Evolutionary conservation across 2,113 vertebrate genomes (phyloP).

Genomic region (Neogale vison): DNA sequence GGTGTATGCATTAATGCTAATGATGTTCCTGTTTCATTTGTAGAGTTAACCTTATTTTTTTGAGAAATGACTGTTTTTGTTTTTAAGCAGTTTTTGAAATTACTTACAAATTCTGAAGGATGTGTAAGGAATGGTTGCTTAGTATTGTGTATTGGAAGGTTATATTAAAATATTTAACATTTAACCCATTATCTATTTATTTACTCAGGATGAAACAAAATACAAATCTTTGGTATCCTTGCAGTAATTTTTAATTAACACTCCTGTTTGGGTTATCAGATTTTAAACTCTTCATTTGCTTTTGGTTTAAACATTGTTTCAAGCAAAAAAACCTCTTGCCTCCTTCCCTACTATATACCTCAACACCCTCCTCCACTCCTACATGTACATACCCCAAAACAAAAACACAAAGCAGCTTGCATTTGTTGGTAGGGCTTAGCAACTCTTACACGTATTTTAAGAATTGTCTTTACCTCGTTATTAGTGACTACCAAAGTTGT

Average conservation of each 20-base stretch:
- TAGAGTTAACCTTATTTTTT: background rate
- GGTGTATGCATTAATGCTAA: conserved; percentile 69
- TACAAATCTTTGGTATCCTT: background rate
- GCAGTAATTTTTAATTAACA: background rate
- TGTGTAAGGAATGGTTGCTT: background rate
- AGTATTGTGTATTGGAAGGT: background rate
- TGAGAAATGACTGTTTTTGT: background rate
- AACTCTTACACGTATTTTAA: background rate
- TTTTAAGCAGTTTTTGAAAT: conserved; percentile 5
- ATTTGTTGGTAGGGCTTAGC: background rate
- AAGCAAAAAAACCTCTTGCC: background rate
- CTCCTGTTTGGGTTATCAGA: background rate
- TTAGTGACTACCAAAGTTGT: background rate
- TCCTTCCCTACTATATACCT: background rate
- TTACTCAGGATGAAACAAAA: background rate
- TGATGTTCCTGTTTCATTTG: background rate
- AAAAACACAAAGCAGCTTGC: background rate
- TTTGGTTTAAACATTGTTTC: background rate
- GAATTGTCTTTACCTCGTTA: background rate
- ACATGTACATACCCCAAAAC: background rate
- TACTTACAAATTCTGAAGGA: background rate
- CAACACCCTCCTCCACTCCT: background rate
- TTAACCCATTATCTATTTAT: background rate
- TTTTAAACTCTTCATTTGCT: background rate
- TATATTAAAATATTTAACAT: background rate